Conservation (phyloP, 2,113 vertebrate species). For the Carassius gibelio region DNA sequence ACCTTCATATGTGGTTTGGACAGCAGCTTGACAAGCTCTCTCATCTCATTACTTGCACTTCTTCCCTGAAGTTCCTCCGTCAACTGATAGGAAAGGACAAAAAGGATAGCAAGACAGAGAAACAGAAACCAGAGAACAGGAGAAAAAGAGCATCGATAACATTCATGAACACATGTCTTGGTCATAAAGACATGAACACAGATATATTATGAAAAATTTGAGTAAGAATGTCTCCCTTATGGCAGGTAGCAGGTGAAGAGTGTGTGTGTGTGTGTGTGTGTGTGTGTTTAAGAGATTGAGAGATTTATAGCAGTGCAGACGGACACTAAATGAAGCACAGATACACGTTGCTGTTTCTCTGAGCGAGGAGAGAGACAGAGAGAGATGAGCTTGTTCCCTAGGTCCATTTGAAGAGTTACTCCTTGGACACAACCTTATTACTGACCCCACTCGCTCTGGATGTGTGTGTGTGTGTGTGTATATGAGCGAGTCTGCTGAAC, state of each 20-base stretch:
- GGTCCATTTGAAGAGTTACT: constrained; percentile 38
- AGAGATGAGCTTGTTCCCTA: constrained; percentile 38
- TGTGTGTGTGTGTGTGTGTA: background rate
- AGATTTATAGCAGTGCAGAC: background rate
- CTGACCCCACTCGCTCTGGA: constrained; percentile 6
- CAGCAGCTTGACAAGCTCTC: constrained; percentile 87
- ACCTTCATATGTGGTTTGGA: constrained; percentile 90
- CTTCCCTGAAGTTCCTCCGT: constrained; percentile 85
- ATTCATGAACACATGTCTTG: background rate
- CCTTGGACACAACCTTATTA: constrained; percentile 2
- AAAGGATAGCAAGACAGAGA: background rate
- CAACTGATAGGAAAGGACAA: constrained; percentile 74
- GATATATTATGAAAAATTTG: constrained; percentile 42
- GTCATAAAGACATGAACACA: constrained; percentile 29
- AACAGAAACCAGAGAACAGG: constrained; percentile 41
- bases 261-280: background rate
- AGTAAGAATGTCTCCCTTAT: constrained; percentile 8
- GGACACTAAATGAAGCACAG: constrained; percentile 12
- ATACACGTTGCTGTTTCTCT: constrained; percentile 6
- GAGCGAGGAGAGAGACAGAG: constrained; percentile 34
- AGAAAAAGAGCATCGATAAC: background rate
- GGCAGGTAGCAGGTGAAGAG: constrained; percentile 19
- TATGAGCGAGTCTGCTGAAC: background rate
- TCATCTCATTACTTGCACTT: constrained; percentile 80
- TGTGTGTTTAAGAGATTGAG: constrained; percentile 5